Base-by-base conservation (phyloP, 2,888 invertebrate species). In the Harpalus rubripes region DNA sequence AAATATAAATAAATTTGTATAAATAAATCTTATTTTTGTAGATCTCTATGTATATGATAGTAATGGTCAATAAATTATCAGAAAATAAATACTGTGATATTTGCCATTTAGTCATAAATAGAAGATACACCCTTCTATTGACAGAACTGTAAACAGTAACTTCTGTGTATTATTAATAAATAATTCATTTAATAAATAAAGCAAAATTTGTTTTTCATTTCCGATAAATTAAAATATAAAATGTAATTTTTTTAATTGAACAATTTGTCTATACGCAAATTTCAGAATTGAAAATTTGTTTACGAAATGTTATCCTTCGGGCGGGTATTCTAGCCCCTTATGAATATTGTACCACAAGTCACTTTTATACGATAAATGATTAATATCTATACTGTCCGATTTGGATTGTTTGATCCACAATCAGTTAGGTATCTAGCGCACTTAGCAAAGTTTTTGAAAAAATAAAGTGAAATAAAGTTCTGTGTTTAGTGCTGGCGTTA, bases 401-500 rank as follows among this genome's bases (percentile, higher is more conserved):
- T n/a, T n/a, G n/a, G n/a, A n/a, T n/a, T n/a, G n/a, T n/a, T n/a
- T n/a, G n/a, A n/a, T n/a, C n/a, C n/a, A n/a, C n/a, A n/a, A n/a
- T n/a, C n/a, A n/a, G n/a, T n/a, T n/a, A n/a, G n/a, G n/a, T n/a
- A n/a, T n/a, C n/a, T n/a, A n/a, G n/a, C n/a, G n/a, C n/a, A n/a
- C n/a, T n/a, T n/a, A n/a, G n/a, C n/a, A n/a, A n/a, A n/a, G n/a
- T n/a, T n/a, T n/a, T n/a, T 52, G 8, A 52, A 52, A 52, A 52
- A 52, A 52, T 8, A 52, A 52, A 12, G 12, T 52, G 44, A 52
- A 32, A 6, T 12, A 52, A 52, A 52, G 1, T 52, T 52, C 4
- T 52, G 44, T 52, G 22, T n/a, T n/a, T 52, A 83, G 83, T 83
- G 26, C 56, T 61, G 56, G 44, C 74, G 22, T 74, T 76, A 39